Evolutionary conservation across 2,888 invertebrate genomes (phyloP).

Genomic region (Tenthredo livida): DNA sequence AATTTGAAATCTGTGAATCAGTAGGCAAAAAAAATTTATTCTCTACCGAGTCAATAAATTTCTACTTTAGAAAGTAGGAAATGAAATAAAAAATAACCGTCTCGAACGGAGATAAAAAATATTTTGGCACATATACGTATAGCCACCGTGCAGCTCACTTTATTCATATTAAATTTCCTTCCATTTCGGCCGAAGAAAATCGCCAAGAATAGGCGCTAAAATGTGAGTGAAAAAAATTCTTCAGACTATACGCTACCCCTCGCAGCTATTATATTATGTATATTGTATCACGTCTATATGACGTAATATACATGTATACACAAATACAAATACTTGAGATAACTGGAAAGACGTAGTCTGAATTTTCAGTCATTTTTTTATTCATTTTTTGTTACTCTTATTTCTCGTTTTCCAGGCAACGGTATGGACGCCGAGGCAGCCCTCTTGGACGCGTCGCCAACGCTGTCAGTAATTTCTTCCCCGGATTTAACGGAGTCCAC

Average conservation of each 20-base stretch:
- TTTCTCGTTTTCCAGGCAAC: conserved; percentile 61
- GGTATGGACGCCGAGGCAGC: conserved; percentile 75
- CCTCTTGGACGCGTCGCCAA: conserved; percentile 74
- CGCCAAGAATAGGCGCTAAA: conserved; percentile 4
- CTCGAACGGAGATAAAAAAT: background rate
- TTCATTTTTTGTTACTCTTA: background rate
- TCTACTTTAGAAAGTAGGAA: background rate
- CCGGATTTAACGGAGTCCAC: conserved; percentile 68
- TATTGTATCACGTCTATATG: background rate
- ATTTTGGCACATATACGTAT: background rate
- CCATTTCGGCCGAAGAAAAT: background rate
- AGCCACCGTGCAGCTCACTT: background rate
- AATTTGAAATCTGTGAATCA: no score
- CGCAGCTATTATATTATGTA: conserved; percentile 10
- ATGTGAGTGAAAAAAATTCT: conserved; percentile 14
- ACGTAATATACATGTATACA: background rate
- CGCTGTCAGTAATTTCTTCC: conserved; percentile 71
- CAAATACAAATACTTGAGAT: background rate
- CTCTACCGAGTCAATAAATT: background rate
- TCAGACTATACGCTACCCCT: background rate
- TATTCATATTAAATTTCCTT: conserved; percentile 1
- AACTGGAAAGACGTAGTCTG: background rate
- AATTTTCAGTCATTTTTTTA: background rate
- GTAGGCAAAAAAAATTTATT: no score
- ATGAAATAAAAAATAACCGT: background rate